Evolutionary conservation across 2,888 invertebrate genomes (phyloP).

Genomic region (Acleris emargana): DNA sequence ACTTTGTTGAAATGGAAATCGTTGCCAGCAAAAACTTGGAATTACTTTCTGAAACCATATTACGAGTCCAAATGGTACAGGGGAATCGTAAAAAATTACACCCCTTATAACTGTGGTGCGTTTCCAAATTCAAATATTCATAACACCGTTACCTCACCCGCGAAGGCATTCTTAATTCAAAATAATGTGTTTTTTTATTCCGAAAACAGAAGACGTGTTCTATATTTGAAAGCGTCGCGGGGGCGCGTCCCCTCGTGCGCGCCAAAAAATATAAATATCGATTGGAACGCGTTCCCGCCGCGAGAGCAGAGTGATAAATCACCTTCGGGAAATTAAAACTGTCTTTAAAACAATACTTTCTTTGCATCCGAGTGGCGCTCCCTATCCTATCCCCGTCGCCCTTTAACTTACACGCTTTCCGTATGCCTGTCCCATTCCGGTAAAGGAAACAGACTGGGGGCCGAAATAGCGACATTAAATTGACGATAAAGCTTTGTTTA

Average conservation of each 20-base stretch:
- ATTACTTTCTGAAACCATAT: constrained; percentile 28
- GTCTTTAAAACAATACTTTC: constrained; percentile 81
- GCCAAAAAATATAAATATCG: constrained; percentile 63
- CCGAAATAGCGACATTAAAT: constrained; percentile 42
- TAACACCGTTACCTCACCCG: constrained; percentile 66
- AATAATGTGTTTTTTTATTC: constrained; percentile 69
- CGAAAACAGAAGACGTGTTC: constrained; percentile 66
- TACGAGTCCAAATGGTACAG: constrained; percentile 12
- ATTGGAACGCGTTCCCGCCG: constrained; percentile 59
- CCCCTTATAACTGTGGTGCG: constrained; percentile 31
- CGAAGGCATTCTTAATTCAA: constrained; percentile 72
- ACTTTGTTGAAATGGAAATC: constrained; percentile 6
- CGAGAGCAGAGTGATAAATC: constrained; percentile 77
- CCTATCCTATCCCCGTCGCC: constrained; percentile 45
- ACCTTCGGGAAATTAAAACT: constrained; percentile 84
- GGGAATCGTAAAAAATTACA: constrained; percentile 28
- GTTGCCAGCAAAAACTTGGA: constrained; percentile 24
- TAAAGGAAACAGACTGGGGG: constrained; percentile 38
- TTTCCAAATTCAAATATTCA: constrained; percentile 43
- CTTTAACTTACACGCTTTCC: constrained; percentile 37
- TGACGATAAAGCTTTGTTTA: constrained; percentile 46
- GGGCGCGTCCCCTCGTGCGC: constrained; percentile 61
- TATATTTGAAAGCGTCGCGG: constrained; percentile 78
- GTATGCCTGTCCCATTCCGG: constrained; percentile 40
- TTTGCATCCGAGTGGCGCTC: constrained; percentile 61